Base-by-base conservation (phyloP, 2,797 vertebrate genomes). In the Amblyopsis hoosieri region DNA sequence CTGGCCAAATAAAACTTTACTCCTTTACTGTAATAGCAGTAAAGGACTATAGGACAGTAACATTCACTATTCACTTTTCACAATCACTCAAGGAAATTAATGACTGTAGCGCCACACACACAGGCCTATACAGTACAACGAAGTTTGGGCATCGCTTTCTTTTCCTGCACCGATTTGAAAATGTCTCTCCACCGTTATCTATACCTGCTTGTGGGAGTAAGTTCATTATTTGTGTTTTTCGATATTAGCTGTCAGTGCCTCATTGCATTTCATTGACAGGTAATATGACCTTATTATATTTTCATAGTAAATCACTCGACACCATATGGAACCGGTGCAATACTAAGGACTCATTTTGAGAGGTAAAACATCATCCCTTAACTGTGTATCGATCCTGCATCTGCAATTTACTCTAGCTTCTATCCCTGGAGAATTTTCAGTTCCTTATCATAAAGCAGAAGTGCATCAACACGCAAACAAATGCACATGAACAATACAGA, bases 381-480 rank as follows among this genome's bases (percentile, higher is more conserved):
- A 91, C 87, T 75, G 81, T 71, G 74, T 92, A 92, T 93, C 82
- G 90, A 93, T 93, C 81, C 77, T 87, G 89, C 91, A 83, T 85
- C 79, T 82, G 82, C 83, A 90, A 92, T 92, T 90, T 42, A 42
- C 74, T 70, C 50, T 64, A 60, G 71, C 66, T 69, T 54, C 9
- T 59, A 61, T 80, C 78, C 79, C 82, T 60, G 70, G 78, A 80
- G 78, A 66, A 67, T 77, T 77, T 75, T 71, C 76, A 64, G 66
- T 67, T 74, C 78, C 76, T 42, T 42, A 42, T 42, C 37, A 42
- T 42, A 42, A 42, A 42, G 6, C 37, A 42, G 45, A 13, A 42
- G 9, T 42, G 37, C 37, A 42, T 7, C 37, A 42, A 42, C 37
- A 37, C 33, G 8, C 33, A 37, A 7, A 42, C 37, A 84, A 74